A percentile compares a stretch with the other conserved stretches of the same genome.
phyloP scores from a whole-genome alignment of 30 jellyfish, hydroid and myxozoan genomes.

The Turritopsis dohrnii region DNA sequence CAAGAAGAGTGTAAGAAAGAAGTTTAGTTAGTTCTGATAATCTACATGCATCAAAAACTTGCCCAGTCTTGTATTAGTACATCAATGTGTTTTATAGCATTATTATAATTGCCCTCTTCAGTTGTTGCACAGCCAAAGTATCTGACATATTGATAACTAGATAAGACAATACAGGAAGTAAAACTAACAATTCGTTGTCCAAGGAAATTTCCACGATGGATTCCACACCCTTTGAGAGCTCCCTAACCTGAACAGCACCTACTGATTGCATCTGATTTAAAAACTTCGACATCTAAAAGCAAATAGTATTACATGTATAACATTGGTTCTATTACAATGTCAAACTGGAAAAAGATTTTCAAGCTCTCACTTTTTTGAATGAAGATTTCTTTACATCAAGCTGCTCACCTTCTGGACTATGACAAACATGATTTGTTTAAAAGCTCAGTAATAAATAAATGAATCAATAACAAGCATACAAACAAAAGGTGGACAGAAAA shows the following conservation, averaged over 20 bases:
- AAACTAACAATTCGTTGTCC: constrained; percentile 49
- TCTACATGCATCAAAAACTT: no score
- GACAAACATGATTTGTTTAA: not conserved
- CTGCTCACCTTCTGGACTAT: constrained; percentile 76
- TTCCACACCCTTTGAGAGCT: constrained; percentile 79
- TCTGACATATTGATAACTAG: not conserved
- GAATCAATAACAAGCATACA: no score
- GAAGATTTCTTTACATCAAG: constrained; percentile 70
- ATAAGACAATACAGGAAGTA: no score
- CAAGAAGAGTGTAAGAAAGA: no score
- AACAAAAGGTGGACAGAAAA: no score
- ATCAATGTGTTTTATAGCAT: no score
- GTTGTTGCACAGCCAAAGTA: no score
- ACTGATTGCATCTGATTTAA: constrained; percentile 53
- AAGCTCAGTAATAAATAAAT: no score
- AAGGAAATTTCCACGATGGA: constrained; percentile 46
- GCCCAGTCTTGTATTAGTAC: no score
- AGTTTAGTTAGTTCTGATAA: no score
- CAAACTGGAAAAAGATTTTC: not conserved
- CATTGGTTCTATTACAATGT: not conserved
- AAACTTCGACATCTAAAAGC: constrained; percentile 75
- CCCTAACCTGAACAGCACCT: constrained; percentile 44
- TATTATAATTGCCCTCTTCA: no score
- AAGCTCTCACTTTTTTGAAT: constrained; percentile 50
- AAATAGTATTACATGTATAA: no score